These are phyloP conservation scores for Ia io DNA, from an alignment of 2,113 vertebrate genomes.

Conservation along the genomic window DNA sequence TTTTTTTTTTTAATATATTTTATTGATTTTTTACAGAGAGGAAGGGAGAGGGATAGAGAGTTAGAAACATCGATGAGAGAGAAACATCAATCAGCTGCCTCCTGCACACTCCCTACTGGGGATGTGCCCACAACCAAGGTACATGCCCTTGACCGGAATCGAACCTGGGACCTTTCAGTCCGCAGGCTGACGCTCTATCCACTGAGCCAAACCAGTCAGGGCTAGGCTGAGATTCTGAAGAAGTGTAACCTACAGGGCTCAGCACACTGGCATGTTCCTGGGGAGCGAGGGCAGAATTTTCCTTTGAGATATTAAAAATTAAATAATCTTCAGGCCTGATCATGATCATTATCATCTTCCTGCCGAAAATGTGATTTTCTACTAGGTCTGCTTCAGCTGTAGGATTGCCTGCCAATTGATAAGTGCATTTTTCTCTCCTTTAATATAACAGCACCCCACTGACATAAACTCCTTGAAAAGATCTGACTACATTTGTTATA, in stretches of 20 bases:
- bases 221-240: not conserved
- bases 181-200: too few species aligned
- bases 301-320: not conserved
- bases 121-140: too few species aligned
- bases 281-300: not conserved
- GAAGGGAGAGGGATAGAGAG: too few species aligned
- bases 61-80: too few species aligned
- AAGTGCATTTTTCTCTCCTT: not conserved
- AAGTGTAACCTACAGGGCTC: not conserved
- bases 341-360: not conserved
- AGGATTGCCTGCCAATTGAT: not conserved
- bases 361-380: not conserved
- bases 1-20: too few species aligned
- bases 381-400: not conserved
- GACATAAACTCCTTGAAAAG: not conserved
- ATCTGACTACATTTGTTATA: not conserved
- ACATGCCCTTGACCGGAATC: too few species aligned
- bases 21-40: too few species aligned
- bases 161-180: too few species aligned
- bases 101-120: too few species aligned
- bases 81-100: too few species aligned
- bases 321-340: not conserved
- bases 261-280: not conserved
- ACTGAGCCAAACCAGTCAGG: too few species aligned
- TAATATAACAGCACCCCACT: not conserved